Percentiles rank a stretch among this genome's conserved stretches.
These are phyloP conservation scores for Euplexia lucipara DNA, from an alignment of 2,888 invertebrate species.

Conservation along the genomic window DNA sequence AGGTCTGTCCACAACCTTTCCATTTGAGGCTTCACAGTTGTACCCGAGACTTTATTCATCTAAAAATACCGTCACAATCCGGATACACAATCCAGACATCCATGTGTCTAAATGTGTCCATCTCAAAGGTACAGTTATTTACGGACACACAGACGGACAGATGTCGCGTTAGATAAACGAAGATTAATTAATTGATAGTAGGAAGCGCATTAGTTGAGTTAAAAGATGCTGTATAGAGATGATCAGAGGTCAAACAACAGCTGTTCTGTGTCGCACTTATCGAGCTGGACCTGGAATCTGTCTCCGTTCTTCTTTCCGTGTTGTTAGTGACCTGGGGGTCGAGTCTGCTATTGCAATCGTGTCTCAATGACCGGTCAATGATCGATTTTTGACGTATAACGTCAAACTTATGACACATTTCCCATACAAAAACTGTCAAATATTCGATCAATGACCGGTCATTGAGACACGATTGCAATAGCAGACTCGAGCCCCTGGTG, in stretches of 20 bases:
- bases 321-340: too few relatives aligned
- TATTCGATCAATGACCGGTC: too few relatives aligned
- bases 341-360: too few relatives aligned
- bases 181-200: constrained; percentile 50
- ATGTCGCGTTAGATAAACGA: constrained; percentile 44
- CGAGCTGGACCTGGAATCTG: background rate
- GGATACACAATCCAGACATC: constrained; percentile 44
- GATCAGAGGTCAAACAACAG: background rate
- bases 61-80: constrained; percentile 37
- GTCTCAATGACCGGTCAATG: too few relatives aligned
- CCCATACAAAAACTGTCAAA: too few relatives aligned
- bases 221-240: constrained; percentile 4
- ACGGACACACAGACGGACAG: constrained; percentile 34
- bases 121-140: constrained; percentile 44
- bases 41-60: background rate
- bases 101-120: constrained; percentile 18
- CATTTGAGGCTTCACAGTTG: constrained; percentile 4
- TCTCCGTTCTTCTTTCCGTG: background rate
- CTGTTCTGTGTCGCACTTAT: background rate
- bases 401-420: too few relatives aligned
- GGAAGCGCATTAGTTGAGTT: constrained; percentile 34
- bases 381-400: too few relatives aligned
- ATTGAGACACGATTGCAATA: too few relatives aligned
- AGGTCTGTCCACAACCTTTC: constrained; percentile 8
- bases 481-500: too few relatives aligned